Evolutionary conservation across 2,113 vertebrate genomes (phyloP), one percentile per base, ranked within the genome.

Genomic region (Cacatua alba): DNA sequence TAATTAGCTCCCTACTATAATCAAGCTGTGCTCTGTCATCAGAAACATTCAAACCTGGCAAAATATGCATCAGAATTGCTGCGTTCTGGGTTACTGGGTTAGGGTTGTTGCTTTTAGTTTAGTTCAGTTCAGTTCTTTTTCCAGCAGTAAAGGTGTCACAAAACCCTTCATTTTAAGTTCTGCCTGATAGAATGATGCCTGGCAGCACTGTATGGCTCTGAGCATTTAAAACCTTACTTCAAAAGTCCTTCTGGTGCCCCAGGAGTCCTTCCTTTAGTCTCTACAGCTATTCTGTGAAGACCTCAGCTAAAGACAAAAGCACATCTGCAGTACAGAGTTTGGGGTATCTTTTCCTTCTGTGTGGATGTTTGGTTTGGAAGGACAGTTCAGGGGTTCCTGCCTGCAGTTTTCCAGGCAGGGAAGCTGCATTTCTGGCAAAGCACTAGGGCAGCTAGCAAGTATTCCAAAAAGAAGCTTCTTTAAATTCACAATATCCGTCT

Each of bases 1-100:
- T 96, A 94, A 96, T 97, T 92, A 94, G 77, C 44, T 88, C 43
- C 59, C 43, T 70, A 14, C 35, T 43, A 53, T 89, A 94, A 95
- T 95, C 87, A 84, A 82, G 88, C 89, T 82, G 83, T 44, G 44
- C 86, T 87, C 72, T 88, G 33, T 86, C 91, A 88, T 20, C 64
- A 86, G 59, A 87, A 85, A 87, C 17, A 0, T 26, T 74, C 79
- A 83, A 84, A 46, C 37, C 29, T 46, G 57, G n/a, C 62, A 87
- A 82, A 96, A 84, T 43, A 68, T 39, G 53, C 59, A 35, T 41
- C 24, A n/a, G 10, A 68, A 75, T 69, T 43, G 33, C 63, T 51
- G 35, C 0, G 11, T 46, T 64, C 52, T 71, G 64, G 29, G 17
- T 49, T 74, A 49, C 46, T 65, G 78, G 6, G 23, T 15, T 77